These are phyloP conservation scores for Amphibalanus amphitrite DNA, from an alignment of 1,140 invertebrate genomes.

Conservation along the genomic window DNA sequence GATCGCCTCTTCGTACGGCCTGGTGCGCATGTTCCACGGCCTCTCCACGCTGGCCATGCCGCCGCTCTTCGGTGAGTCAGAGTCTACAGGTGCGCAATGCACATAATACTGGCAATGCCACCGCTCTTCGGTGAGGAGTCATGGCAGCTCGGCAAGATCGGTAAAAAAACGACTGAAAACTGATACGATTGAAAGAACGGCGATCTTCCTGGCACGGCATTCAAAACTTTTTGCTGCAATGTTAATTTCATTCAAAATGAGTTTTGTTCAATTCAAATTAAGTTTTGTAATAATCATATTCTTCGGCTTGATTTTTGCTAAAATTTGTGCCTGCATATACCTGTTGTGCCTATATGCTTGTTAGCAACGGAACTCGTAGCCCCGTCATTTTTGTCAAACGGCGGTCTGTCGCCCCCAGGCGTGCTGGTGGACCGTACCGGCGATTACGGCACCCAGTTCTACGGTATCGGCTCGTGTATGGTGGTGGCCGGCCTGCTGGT, in stretches of 20 bases:
- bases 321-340: too few relatives aligned
- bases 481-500: constrained; percentile 38
- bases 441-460: constrained; percentile 46
- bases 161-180: too few relatives aligned
- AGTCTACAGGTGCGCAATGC: constrained; percentile 22
- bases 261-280: too few relatives aligned
- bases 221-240: too few relatives aligned
- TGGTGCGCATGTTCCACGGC: constrained; percentile 54
- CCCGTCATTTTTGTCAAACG: background rate
- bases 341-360: background rate
- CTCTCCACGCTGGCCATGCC: constrained; percentile 29
- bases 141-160: too few relatives aligned
- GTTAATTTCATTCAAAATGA: too few relatives aligned
- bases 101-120: background rate
- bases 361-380: background rate
- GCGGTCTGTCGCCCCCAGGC: constrained; percentile 26
- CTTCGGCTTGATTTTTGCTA: background rate
- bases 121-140: background rate
- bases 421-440: constrained; percentile 46
- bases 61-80: constrained; percentile 17
- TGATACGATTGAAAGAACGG: too few relatives aligned
- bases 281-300: too few relatives aligned
- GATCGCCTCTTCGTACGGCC: constrained; percentile 51
- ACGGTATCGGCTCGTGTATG: constrained; percentile 58
- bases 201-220: too few relatives aligned